Evolutionary conservation across 2,797 vertebrate genomes (phyloP).

Genomic region (Tolypeutes matacus): DNA sequence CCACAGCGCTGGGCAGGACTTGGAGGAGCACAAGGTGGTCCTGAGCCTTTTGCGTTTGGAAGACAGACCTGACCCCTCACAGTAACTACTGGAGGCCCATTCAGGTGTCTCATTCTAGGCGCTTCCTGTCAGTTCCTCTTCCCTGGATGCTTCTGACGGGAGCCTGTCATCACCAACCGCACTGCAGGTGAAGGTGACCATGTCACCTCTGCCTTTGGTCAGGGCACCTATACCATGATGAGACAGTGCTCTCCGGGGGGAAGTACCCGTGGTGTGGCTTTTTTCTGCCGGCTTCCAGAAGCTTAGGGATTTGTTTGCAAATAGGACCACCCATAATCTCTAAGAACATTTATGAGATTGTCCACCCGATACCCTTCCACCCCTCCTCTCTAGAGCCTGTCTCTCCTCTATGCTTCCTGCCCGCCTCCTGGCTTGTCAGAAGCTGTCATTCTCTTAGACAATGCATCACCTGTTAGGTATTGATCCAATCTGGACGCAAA

Average conservation of each 20-base stretch:
- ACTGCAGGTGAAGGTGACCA: neutral
- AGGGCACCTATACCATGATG: neutral
- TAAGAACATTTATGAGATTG: neutral
- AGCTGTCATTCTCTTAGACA: neutral
- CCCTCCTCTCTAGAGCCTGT: neutral
- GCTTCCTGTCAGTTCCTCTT: neutral
- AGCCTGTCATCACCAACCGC: neutral
- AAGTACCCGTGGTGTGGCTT: neutral
- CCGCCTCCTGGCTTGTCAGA: neutral
- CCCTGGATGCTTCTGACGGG: neutral
- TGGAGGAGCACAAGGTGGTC: neutral
- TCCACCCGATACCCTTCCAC: neutral
- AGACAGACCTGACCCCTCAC: neutral
- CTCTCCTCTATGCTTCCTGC: too few species aligned
- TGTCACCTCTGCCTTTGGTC: neutral
- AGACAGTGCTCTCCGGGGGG: neutral
- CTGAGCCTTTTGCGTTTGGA: neutral
- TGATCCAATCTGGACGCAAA: neutral
- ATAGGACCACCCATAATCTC: neutral
- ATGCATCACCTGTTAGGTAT: neutral
- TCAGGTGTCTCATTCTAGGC: neutral
- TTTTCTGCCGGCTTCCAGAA: conserved; percentile 22
- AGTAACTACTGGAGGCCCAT: neutral
- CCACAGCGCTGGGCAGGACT: neutral
- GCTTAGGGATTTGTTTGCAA: neutral